Evolutionary conservation across 2,797 vertebrate genomes (phyloP), one percentile per base, ranked within the genome.

Genomic region (Tadarida brasiliensis): DNA sequence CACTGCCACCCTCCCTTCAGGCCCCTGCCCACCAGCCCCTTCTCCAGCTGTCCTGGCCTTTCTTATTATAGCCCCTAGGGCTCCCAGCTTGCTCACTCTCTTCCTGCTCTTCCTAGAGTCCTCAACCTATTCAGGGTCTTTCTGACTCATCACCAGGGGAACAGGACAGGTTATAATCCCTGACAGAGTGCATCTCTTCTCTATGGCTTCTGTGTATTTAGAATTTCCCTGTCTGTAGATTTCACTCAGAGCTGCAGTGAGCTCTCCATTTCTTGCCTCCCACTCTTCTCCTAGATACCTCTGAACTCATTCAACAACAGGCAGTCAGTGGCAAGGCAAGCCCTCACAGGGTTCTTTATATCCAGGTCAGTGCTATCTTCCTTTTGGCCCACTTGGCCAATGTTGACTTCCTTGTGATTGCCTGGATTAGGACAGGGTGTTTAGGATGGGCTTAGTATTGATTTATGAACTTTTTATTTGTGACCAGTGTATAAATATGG

Each of bases 381-480:
- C 70, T 91, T 92, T 61, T 90, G 94, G 61, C 56, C 68, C 39
- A 30, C 7, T n/a, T 28, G 73, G 65, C 61, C 81, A 87, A 39
- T 8, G 7, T 24, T 90, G 71, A 93, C 10, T 73, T 94, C 82
- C 51, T n/a, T 85, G 77, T 57, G 61, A 78, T 19, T 84, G 71
- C n/a, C 76, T 90, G 70, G 59, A 54, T 73, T 80, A 19, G 67
- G 56, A 11, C 33, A 39, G 70, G 30, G 61, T 94, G 59, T 91
- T 49, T 77, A 87, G 81, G 73, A 67, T 51, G 61, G 78, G 51
- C 39, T 83, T 80, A 47, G 39, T 76, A 11, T 47, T 90, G 56
- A 91, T 86, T 89, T 86, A 71, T 91, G 47, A 67, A 91, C 26
- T 51, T 68, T 92, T 85, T 83, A 80, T 90, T 89, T 87, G 90